Percentiles rank a stretch among this genome's conserved stretches.
phyloP scores from a whole-genome alignment of 2,888 invertebrate genomes.

The Dicyrtomina minuta region DNA sequence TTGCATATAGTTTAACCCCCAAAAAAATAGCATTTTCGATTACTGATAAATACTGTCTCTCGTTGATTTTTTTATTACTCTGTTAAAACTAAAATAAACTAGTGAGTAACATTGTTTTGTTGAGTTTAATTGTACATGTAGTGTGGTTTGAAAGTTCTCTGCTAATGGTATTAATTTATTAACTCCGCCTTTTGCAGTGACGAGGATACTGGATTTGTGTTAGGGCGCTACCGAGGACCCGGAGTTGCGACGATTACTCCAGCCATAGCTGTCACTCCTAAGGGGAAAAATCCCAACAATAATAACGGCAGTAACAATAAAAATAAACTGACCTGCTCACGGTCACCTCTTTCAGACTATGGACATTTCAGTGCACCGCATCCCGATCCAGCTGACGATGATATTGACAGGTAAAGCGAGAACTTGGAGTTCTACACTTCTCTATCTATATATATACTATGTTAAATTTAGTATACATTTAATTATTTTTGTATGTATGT shows the following conservation, averaged over 20 bases:
- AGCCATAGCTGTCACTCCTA: constrained; percentile 40
- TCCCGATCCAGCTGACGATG: constrained; percentile 46
- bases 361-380: constrained; percentile 43
- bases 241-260: too few species aligned
- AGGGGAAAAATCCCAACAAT: too few species aligned
- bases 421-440: too few species aligned
- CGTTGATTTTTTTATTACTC: too few species aligned
- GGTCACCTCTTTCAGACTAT: constrained; percentile 51
- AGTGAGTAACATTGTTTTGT: too few species aligned
- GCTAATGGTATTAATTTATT: background rate
- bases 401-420: constrained; percentile 50
- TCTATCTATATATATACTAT: too few species aligned
- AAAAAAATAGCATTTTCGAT: too few species aligned
- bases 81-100: background rate
- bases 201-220: constrained; percentile 51
- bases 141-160: background rate
- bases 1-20: too few species aligned
- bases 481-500: too few species aligned
- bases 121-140: too few species aligned
- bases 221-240: constrained; percentile 52
- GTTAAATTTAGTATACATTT: too few species aligned
- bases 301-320: constrained; percentile 24
- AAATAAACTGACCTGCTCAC: constrained; percentile 23
- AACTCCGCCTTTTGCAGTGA: constrained; percentile 48
- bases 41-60: too few species aligned